A percentile compares a stretch with the other conserved stretches of the same genome.
These are phyloP conservation scores for Camponotus pennsylvanicus DNA, from an alignment of 1,140 invertebrate species.

Conservation along the genomic window DNA sequence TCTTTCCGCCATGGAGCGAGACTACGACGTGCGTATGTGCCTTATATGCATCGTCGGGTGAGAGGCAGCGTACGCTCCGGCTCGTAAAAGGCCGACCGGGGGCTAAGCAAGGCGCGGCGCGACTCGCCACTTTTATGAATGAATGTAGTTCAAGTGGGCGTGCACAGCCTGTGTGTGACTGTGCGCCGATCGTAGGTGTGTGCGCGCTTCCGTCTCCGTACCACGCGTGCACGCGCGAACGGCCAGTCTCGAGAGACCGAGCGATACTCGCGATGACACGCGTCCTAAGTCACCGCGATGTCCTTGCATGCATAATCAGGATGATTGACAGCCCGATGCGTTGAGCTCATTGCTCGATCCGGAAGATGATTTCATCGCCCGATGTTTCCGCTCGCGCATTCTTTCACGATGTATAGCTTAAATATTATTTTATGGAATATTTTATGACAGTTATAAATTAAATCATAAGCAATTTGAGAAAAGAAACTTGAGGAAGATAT, in stretches of 20 bases:
- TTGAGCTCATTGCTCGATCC: slow-evolving; percentile 4
- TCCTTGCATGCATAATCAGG: slow-evolving; percentile 39
- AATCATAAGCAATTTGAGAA: neutral
- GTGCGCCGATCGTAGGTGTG: slow-evolving; percentile 23
- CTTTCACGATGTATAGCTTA: neutral
- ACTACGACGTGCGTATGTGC: slow-evolving; percentile 7
- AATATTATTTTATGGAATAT: neutral
- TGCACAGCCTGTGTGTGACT: slow-evolving; percentile 75
- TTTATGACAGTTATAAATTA: neutral
- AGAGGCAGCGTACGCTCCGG: slow-evolving; percentile 32
- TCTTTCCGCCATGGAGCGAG: slow-evolving; percentile 49
- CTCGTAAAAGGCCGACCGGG: slow-evolving; percentile 71
- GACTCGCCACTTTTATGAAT: slow-evolving; percentile 77
- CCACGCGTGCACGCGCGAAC: slow-evolving; percentile 56
- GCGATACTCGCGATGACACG: slow-evolving; percentile 14
- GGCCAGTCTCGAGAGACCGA: slow-evolving; percentile 15
- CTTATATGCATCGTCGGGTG: neutral
- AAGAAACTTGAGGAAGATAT: neutral
- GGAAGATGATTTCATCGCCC: slow-evolving; percentile 55
- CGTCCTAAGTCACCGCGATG: neutral
- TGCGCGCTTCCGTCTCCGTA: slow-evolving; percentile 50
- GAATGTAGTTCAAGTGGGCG: slow-evolving; percentile 78
- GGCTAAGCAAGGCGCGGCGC: slow-evolving; percentile 67
- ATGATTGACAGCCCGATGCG: slow-evolving; percentile 1
- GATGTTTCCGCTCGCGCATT: slow-evolving; percentile 24